Evolutionary conservation across 2,797 vertebrate genomes (phyloP).

Genomic region (Aratinga solstitialis): DNA sequence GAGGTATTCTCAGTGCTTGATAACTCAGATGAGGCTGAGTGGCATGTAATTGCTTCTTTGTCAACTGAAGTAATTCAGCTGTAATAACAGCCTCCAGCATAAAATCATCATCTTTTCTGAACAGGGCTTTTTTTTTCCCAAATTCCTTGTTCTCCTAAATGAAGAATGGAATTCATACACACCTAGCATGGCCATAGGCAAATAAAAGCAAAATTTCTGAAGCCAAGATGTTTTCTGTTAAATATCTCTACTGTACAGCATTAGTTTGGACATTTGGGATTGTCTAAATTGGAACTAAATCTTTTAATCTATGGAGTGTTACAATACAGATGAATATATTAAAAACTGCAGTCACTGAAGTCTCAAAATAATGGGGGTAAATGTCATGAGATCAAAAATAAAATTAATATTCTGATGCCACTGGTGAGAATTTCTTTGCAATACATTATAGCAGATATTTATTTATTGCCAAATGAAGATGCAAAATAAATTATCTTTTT

Average conservation of each 20-base stretch:
- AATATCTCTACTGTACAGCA: not conserved
- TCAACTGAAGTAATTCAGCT: slow-evolving; percentile 14
- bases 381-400: not conserved
- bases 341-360: not conserved
- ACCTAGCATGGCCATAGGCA: not conserved
- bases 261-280: not conserved
- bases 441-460: not conserved
- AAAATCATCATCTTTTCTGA: not conserved
- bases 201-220: not conserved
- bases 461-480: not conserved
- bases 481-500: not conserved
- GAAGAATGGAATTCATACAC: not conserved
- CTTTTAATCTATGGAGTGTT: not conserved
- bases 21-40: not conserved
- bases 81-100: not conserved
- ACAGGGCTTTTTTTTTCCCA: not conserved
- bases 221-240: not conserved
- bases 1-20: slow-evolving; percentile 7
- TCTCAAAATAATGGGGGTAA: not conserved
- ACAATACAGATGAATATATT: not conserved
- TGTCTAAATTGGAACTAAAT: not conserved
- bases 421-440: not conserved
- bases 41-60: slow-evolving; percentile 27
- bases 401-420: not conserved
- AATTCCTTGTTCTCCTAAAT: not conserved